These are phyloP conservation scores for Falco concolor DNA, from an alignment of 2,797 vertebrate genomes.

Conservation along the genomic window DNA sequence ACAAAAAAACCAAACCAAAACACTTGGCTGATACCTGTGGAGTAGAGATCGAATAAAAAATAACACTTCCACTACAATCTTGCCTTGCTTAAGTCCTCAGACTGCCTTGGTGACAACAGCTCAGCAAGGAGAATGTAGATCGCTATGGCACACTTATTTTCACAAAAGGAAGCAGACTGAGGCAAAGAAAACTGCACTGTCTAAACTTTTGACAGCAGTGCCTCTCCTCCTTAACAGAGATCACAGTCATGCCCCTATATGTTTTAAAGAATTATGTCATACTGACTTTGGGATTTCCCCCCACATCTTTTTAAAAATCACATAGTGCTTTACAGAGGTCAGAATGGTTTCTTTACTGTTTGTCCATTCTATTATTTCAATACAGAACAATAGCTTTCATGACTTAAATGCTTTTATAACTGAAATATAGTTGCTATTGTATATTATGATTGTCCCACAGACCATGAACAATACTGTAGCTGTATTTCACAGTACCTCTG, in stretches of 20 bases:
- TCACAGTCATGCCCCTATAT: background rate
- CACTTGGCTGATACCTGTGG: background rate
- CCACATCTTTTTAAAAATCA: background rate
- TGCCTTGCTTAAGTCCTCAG: background rate
- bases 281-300: background rate
- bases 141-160: background rate
- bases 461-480: conserved; percentile 24
- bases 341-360: background rate
- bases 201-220: background rate
- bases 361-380: conserved; percentile 3
- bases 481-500: background rate
- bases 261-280: rapidly evolving
- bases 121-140: background rate
- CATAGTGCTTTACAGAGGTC: conserved; percentile 2
- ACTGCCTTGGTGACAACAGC: background rate
- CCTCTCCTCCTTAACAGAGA: background rate
- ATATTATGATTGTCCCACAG: conserved; percentile 31
- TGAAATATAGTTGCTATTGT: conserved; percentile 35
- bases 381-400: conserved; percentile 15
- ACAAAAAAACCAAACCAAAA: background rate
- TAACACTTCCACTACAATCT: background rate
- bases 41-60: background rate
- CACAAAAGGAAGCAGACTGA: background rate
- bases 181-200: background rate
- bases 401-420: background rate